Evolutionary conservation across 2,888 invertebrate species (phyloP).

Genomic region (Xanthia togata): DNA sequence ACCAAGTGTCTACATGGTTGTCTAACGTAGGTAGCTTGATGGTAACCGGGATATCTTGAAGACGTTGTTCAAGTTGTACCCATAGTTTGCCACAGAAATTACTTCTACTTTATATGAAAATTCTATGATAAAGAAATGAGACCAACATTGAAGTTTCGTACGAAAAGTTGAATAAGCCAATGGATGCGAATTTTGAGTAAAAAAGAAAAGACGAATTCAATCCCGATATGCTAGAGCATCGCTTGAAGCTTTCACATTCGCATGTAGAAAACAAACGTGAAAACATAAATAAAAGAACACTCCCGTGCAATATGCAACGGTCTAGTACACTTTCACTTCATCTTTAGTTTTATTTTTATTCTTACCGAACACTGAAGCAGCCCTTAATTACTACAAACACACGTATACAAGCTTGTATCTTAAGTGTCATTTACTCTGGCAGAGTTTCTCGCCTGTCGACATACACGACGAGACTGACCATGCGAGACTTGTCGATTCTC

Average conservation of each 20-base stretch:
- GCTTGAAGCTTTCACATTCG: constrained; percentile 27
- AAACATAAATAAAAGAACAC: constrained; percentile 43
- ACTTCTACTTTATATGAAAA: background rate
- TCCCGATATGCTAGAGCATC: constrained; percentile 16
- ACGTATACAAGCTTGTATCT: constrained; percentile 23
- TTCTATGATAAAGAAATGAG: background rate
- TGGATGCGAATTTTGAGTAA: constrained; percentile 5
- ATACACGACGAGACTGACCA: background rate
- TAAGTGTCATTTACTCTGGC: constrained; percentile 12
- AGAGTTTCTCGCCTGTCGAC: background rate
- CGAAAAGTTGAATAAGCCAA: constrained; percentile 5
- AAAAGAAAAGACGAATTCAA: constrained; percentile 9
- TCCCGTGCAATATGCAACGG: constrained; percentile 58
- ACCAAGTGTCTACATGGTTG: too few relatives aligned
- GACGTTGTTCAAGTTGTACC: background rate
- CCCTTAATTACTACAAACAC: constrained; percentile 50
- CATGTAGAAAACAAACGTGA: constrained; percentile 37
- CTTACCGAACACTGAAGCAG: constrained; percentile 26
- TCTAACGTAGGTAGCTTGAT: background rate
- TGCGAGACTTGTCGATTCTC: background rate
- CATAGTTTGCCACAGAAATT: background rate
- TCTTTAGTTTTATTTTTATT: constrained; percentile 54
- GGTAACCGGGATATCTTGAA: too few relatives aligned
- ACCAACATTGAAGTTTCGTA: background rate
- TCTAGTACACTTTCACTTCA: constrained; percentile 58